Evolutionary conservation across 1,140 invertebrate genomes (phyloP), one percentile per base, ranked within the genome.

Genomic region (Heliothis virescens): DNA sequence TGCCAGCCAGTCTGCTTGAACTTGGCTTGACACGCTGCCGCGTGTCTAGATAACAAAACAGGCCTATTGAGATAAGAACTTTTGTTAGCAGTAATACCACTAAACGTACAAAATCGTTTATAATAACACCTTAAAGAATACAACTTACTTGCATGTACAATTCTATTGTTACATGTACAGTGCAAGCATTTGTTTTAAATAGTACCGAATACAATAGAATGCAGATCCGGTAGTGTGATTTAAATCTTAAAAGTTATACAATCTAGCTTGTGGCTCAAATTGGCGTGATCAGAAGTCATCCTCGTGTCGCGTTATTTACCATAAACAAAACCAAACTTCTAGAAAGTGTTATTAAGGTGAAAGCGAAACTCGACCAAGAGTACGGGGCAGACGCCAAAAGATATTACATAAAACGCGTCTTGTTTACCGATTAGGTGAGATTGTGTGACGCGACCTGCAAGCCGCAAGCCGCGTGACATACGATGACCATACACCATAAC

Each of bases 271-370:
- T 15, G 7, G 50, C 21, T 5, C 63, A 76, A 29, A 41, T 53
- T 76, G 41, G 26, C 74, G 74, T 76, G 74, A 63, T 76, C 60
- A 26, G 26, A 34, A 76, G 48, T 55, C 60, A 76, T 76, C 74
- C 74, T 76, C 74, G 60, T 53, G 74, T 34, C 74, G 60, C 74
- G 15, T 76, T 76, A 76, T 76, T 76, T 63, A 65, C 74, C 59
- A 63, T 76, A 76, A 76, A 76, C 59, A 65, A 50, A 76, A 63
- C 81, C 85, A 84, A 86, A 89, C 84, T 85, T 83, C 84, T 90
- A 90, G 90, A 93, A 92, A 93, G 90, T 83, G 60, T 86, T 88
- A 86, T 89, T 89, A 88, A 77, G 82, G 91, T 87, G 92, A 93
- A 93, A 93, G 92, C 85, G 86, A 89, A 88, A 85, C 88, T 82